Evolutionary conservation across 2,888 invertebrate species (phyloP).

Genomic region (Drosophila parthenogenetica): DNA sequence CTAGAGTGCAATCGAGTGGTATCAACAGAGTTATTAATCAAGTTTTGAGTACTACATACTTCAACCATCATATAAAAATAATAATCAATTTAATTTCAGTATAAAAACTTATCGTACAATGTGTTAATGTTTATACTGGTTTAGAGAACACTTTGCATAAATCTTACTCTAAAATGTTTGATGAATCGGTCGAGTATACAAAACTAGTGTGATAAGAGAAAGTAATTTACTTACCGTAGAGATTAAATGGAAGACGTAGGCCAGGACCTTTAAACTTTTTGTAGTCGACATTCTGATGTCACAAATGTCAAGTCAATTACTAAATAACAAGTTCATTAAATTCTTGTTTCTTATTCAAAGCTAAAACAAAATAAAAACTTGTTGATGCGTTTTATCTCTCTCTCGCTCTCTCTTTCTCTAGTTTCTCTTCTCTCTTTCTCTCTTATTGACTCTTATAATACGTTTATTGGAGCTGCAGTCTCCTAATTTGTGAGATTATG

Average conservation of each 20-base stretch:
- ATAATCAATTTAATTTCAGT: no score
- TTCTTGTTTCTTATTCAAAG: slow-evolving; percentile 7
- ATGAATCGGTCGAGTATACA: slow-evolving; percentile 29
- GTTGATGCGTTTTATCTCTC: slow-evolving; percentile 10
- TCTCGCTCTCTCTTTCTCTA: slow-evolving; percentile 5
- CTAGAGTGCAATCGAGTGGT: no score
- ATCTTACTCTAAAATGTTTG: slow-evolving; percentile 21
- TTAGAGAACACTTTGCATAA: slow-evolving; percentile 11
- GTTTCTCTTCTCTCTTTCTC: neutral
- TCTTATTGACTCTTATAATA: neutral
- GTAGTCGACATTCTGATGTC: slow-evolving; percentile 70
- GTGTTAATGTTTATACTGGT: no score
- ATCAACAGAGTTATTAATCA: no score
- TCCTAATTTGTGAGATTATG: no score
- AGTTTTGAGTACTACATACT: no score
- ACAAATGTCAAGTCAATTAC: slow-evolving; percentile 8
- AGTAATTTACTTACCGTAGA: slow-evolving; percentile 71
- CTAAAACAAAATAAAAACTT: slow-evolving; percentile 20
- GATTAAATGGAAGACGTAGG: slow-evolving; percentile 70
- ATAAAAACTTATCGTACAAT: neutral
- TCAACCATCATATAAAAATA: no score
- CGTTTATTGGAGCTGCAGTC: neutral
- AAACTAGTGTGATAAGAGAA: slow-evolving; percentile 12
- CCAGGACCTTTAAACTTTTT: slow-evolving; percentile 68
- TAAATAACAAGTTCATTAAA: neutral